Evolutionary conservation across 1,140 invertebrate species (phyloP).

Genomic region (Temnothorax nylanderi): DNA sequence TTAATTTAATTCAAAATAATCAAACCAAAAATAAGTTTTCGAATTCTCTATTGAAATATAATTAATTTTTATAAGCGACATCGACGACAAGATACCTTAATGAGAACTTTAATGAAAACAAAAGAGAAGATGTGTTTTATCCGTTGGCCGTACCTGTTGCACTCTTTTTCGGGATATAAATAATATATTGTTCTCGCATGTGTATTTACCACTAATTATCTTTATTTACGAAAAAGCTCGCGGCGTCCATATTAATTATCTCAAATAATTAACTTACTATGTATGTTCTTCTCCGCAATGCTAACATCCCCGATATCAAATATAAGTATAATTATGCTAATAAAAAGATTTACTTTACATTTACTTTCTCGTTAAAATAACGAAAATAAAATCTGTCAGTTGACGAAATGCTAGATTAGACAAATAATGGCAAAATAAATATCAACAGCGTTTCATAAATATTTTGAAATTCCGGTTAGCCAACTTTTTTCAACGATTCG

Average conservation of each 20-base stretch:
- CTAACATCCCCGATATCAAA: neutral
- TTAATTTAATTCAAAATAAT: neutral
- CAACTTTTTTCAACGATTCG: neutral
- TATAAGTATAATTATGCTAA: neutral
- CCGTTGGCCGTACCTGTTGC: slow-evolving; percentile 45
- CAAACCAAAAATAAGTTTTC: neutral
- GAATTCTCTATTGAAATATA: neutral
- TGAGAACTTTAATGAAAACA: neutral
- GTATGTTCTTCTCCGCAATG: neutral
- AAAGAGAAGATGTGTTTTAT: slow-evolving; percentile 10
- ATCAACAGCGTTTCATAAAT: slow-evolving; percentile 3
- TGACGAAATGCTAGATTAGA: neutral
- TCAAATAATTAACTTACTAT: neutral
- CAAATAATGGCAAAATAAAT: neutral
- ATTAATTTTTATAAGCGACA: neutral
- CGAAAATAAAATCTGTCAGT: neutral
- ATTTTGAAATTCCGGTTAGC: neutral
- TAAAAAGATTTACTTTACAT: neutral
- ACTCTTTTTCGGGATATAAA: slow-evolving; percentile 28
- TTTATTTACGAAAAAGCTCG: slow-evolving; percentile 2
- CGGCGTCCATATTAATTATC: slow-evolving; percentile 18
- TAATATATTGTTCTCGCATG: neutral
- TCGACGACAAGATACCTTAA: neutral
- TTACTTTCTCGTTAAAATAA: neutral
- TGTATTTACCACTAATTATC: slow-evolving; percentile 19